phyloP scores from a whole-genome alignment of 2,113 vertebrate species.

The Aegotheles bennettii region DNA sequence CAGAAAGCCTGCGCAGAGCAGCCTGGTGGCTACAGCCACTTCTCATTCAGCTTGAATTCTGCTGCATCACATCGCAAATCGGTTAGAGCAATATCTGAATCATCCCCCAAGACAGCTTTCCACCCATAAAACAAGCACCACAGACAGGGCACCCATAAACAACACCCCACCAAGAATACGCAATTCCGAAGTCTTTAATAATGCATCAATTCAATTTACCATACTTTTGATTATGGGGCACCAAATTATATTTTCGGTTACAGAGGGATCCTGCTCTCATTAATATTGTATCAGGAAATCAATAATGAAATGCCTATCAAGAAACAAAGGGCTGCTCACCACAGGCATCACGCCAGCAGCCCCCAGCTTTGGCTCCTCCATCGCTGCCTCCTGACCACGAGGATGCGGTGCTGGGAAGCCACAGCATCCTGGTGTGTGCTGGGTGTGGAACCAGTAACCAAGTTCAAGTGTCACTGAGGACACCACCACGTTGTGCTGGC shows the following conservation, averaged over 20 bases:
- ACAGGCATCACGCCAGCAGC: not conserved
- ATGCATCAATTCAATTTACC: not conserved
- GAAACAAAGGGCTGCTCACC: not conserved
- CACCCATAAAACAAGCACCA: not conserved
- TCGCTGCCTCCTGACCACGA: not conserved
- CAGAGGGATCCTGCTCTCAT: not conserved
- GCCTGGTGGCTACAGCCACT: not conserved
- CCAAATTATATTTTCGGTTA: not conserved
- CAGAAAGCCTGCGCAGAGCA: not conserved
- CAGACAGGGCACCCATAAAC: not conserved
- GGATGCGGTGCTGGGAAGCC: not conserved
- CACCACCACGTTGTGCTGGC: accelerated
- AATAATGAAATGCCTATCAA: not conserved
- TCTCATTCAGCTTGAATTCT: not conserved
- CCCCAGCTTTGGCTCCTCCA: not conserved
- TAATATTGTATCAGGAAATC: not conserved
- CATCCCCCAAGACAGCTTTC: not conserved
- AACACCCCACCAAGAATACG: not conserved
- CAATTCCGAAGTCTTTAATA: not conserved
- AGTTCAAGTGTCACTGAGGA: not conserved
- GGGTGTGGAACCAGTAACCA: not conserved
- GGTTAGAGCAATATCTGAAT: not conserved
- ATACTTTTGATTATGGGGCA: not conserved
- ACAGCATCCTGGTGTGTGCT: not conserved
- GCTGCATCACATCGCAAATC: not conserved